phyloP scores from a whole-genome alignment of 2,888 invertebrate species.

The Synergus laeviventris region DNA sequence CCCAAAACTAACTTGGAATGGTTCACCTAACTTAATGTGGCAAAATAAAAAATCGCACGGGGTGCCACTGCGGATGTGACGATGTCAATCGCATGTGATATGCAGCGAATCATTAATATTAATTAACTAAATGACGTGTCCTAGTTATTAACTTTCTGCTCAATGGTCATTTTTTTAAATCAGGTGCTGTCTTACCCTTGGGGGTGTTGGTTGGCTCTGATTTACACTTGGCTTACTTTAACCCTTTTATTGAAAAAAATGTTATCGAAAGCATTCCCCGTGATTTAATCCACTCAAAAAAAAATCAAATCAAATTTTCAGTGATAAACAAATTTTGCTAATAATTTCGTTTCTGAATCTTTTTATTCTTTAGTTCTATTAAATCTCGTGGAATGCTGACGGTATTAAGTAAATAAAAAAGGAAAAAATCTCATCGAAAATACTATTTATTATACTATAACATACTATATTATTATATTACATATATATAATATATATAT shows the following conservation, averaged over 20 bases:
- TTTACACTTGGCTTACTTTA: conserved; percentile 65
- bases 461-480: conserved; percentile 44
- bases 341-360: no score
- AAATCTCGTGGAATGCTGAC: conserved; percentile 12
- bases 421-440: conserved; percentile 17
- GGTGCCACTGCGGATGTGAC: conserved; percentile 61
- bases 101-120: conserved; percentile 59
- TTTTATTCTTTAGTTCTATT: background rate
- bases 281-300: background rate
- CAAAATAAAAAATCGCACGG: conserved; percentile 65
- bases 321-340: background rate
- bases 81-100: conserved; percentile 71
- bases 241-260: conserved; percentile 12
- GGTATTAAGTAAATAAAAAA: conserved; percentile 9
- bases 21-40: conserved; percentile 69
- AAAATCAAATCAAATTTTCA: background rate
- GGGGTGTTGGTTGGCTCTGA: conserved; percentile 69
- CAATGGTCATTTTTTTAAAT: conserved; percentile 56
- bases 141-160: conserved; percentile 63
- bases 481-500: conserved; percentile 38
- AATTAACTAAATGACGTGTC: conserved; percentile 63
- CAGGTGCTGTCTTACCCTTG: conserved; percentile 59
- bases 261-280: background rate
- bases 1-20: conserved; percentile 71
- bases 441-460: conserved; percentile 51